phyloP scores from a whole-genome alignment of 2,888 invertebrate genomes.

The Parnassius glacialis region DNA sequence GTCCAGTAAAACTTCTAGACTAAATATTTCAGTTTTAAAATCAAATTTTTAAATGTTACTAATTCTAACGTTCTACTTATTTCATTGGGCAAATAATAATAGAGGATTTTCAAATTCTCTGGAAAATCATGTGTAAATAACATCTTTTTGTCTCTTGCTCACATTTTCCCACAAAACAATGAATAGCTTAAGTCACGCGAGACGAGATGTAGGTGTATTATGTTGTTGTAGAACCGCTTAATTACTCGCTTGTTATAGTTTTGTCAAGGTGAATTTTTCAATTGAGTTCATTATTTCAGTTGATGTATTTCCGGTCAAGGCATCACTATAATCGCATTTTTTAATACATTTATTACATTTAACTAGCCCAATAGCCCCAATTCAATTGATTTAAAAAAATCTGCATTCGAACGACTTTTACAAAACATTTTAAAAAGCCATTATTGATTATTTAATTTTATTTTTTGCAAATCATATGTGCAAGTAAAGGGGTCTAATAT shows the following conservation, averaged over 20 bases:
- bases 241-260: constrained; percentile 21
- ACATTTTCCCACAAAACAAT: constrained; percentile 63
- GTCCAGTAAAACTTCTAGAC: constrained; percentile 47
- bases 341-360: too few relatives aligned
- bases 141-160: constrained; percentile 56
- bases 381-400: too few relatives aligned
- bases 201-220: constrained; percentile 34
- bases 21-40: constrained; percentile 42
- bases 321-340: too few relatives aligned
- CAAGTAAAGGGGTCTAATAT: constrained; percentile 1
- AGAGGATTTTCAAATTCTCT: constrained; percentile 76
- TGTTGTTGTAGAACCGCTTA: constrained; percentile 23
- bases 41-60: neutral
- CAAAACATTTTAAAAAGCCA: too few relatives aligned
- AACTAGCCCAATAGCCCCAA: too few relatives aligned
- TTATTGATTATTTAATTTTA: too few relatives aligned
- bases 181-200: constrained; percentile 51
- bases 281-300: neutral
- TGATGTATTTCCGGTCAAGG: too few relatives aligned
- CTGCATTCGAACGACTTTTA: too few relatives aligned
- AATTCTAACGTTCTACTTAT: constrained; percentile 24
- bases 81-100: constrained; percentile 44
- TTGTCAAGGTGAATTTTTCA: constrained; percentile 26
- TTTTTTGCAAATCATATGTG: too few relatives aligned
- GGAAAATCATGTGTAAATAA: constrained; percentile 39